Base-by-base conservation (phyloP, 2,888 invertebrate species). In the Aricia artaxerxes region DNA sequence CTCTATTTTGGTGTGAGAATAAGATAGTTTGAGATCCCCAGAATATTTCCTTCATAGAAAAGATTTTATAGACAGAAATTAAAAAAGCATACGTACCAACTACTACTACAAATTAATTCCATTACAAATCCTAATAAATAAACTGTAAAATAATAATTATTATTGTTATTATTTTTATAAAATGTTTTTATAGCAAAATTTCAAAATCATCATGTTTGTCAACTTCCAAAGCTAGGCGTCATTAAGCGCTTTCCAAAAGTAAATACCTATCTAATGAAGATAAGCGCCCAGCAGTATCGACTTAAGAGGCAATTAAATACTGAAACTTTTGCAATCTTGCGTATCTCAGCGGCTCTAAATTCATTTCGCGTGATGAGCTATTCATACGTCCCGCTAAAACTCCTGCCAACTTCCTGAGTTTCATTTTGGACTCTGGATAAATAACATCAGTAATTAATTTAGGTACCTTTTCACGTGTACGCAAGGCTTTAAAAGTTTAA, bases 301-400 rank as follows among this genome's bases (percentile, higher is more conserved):
- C 61, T 61, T 61, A 24, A 61, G 61, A 61, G 61, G 7, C 61
- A 61, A 61, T 61, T 61, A 61, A n/a, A 61, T 61, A 6, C 9
- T 24, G 31, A 64, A 64, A 64, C 64, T 64, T 64, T 64, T 64
- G 64, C 64, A 64, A 64, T 64, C 64, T 64, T 64, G 24, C 64
- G 9, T 64, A 61, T 9, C 24, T 3, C 7, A 24, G 64, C 31
- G 64, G 3, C 31, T 64, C 64, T 64, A 31, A 64, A 64, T 64
- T 31, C 24, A 64, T 64, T 31, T 61, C 60, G n/a, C n/a, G n/a
- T 61, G 24, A 61, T 61, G 61, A 61, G 61, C 2, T 64, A 64
- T 64, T 64, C 64, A 31, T 64, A 64, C 31, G 31, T 31, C 64
- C 64, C 24, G 64, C 11, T 64, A 11, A 11, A 64, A 31, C 64